Conservation (phyloP, 2,113 vertebrate species). For the Rattus norvegicus region DNA sequence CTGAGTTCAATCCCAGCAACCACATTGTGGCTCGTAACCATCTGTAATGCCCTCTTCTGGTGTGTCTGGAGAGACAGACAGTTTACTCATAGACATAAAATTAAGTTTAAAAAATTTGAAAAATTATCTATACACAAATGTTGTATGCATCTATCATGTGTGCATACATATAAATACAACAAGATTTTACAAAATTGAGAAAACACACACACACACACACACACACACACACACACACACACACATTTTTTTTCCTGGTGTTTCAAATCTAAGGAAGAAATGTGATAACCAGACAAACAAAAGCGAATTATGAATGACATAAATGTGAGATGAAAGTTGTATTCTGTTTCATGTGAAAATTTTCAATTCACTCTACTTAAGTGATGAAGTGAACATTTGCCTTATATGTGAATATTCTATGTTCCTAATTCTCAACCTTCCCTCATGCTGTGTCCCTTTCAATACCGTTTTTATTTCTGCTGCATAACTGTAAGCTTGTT, state of each 20-base stretch:
- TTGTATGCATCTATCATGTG: background rate
- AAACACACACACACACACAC: background rate
- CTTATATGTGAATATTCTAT: background rate
- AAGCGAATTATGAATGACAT: background rate
- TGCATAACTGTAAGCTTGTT: background rate
- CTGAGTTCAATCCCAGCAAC: no score
- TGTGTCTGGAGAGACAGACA: no score
- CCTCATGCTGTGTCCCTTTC: background rate
- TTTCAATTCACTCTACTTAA: constrained; percentile 1
- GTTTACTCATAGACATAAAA: no score
- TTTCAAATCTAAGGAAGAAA: background rate
- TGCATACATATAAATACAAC: background rate
- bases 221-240: background rate
- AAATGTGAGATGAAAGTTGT: background rate
- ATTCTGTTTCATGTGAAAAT: background rate
- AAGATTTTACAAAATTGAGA: background rate
- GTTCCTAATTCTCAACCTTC: background rate
- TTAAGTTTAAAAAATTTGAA: no score
- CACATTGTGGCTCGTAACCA: no score
- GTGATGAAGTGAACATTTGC: background rate
- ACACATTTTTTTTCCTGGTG: background rate
- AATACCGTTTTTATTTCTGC: background rate
- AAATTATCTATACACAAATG: background rate
- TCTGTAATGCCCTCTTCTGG: no score
- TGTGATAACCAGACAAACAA: background rate